phyloP scores from a whole-genome alignment of 2,113 vertebrate genomes.

The Rallus limicola region DNA sequence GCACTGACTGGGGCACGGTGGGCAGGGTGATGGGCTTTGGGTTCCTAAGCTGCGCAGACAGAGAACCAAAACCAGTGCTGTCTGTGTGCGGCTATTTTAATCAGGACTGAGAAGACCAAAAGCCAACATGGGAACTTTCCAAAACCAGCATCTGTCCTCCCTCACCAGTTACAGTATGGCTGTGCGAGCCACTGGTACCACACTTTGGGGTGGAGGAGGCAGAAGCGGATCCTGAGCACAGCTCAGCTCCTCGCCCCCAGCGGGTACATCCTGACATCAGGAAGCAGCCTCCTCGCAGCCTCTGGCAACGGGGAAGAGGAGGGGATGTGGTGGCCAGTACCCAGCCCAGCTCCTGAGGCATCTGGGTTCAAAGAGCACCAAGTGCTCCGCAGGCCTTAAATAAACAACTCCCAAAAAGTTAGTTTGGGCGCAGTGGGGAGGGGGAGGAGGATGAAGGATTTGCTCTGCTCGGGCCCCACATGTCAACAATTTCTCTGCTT shows the following conservation, averaged over 20 bases:
- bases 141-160: not conserved
- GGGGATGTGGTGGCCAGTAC: constrained; percentile 81
- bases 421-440: constrained; percentile 77
- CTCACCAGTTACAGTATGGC: rapidly evolving
- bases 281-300: constrained; percentile 40
- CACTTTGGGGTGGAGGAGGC: rapidly evolving
- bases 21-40: not conserved
- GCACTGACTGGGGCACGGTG: rapidly evolving
- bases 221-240: not conserved
- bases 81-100: not conserved
- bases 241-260: not conserved
- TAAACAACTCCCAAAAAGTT: constrained; percentile 85
- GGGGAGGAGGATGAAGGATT: constrained; percentile 84
- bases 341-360: constrained; percentile 75
- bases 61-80: not conserved
- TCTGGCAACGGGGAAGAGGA: constrained; percentile 68
- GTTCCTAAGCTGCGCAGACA: not conserved
- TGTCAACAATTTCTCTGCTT: constrained; percentile 99
- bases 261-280: constrained; percentile 3
- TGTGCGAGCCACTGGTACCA: rapidly evolving
- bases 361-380: constrained; percentile 72
- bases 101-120: not conserved
- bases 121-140: not conserved
- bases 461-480: constrained; percentile 87
- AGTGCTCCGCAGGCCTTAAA: constrained; percentile 85